Conservation (phyloP, 2,113 vertebrate species). For the Garra rufa region DNA sequence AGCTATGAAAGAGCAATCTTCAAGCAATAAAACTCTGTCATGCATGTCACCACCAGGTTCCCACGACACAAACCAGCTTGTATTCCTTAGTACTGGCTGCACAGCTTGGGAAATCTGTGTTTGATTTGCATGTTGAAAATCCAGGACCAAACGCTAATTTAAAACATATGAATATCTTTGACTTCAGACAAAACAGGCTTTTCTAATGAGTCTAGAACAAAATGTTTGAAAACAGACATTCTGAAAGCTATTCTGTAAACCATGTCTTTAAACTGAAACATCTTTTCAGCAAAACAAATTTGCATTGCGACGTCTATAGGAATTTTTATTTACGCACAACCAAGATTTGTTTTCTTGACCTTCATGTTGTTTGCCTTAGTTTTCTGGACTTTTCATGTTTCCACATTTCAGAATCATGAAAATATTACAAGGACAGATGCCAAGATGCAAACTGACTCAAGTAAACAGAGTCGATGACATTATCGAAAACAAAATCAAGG, state of each 20-base stretch:
- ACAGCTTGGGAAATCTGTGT: not conserved
- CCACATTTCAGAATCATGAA: not conserved
- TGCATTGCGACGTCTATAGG: not conserved
- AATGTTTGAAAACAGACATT: not conserved
- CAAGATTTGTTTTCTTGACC: not conserved
- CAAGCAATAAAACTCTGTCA: not conserved
- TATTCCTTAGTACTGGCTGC: not conserved
- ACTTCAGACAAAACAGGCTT: not conserved
- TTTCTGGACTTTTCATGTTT: not conserved
- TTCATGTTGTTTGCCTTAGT: not conserved
- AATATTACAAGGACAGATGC: not conserved
- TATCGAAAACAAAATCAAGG: not conserved
- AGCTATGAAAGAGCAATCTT: not conserved
- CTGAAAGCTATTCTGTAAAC: not conserved
- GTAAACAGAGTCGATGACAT: not conserved
- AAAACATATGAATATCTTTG: not conserved
- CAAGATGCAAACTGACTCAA: not conserved
- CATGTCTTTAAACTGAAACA: not conserved
- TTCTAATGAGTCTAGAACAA: not conserved
- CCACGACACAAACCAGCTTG: not conserved
- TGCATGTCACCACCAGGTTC: not conserved
- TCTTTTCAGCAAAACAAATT: not conserved
- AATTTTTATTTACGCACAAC: not conserved
- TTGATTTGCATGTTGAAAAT: slow-evolving; percentile 21
- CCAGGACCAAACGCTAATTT: not conserved